Conservation (phyloP, 2,888 invertebrate genomes). For the Cynaeus angustus region DNA sequence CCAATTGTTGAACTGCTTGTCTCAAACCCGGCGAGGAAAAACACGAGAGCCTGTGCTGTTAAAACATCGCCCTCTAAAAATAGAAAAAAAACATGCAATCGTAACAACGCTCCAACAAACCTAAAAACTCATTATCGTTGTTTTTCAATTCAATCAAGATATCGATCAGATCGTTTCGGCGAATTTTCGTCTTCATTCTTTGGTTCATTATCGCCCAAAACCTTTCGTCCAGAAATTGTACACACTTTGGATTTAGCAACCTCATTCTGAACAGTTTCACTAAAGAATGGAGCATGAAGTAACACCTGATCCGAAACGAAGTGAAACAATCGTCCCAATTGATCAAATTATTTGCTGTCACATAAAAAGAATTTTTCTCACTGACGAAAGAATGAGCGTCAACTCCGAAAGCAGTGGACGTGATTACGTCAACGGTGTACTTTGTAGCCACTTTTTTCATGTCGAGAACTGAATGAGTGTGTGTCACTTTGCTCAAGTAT, state of each 20-base stretch:
- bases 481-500: slow-evolving; percentile 55
- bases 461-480: slow-evolving; percentile 23
- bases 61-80: slow-evolving; percentile 60
- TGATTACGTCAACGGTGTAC: slow-evolving; percentile 41
- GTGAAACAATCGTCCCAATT: slow-evolving; percentile 8
- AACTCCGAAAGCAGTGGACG: slow-evolving; percentile 43
- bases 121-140: slow-evolving; percentile 3
- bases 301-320: slow-evolving; percentile 21
- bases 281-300: slow-evolving; percentile 15
- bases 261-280: slow-evolving; percentile 33
- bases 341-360: slow-evolving; percentile 2
- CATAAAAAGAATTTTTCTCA: too few relatives aligned
- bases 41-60: slow-evolving; percentile 68
- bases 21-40: slow-evolving; percentile 72
- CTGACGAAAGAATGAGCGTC: too few relatives aligned
- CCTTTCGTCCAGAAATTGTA: slow-evolving; percentile 9
- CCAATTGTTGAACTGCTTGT: slow-evolving; percentile 70
- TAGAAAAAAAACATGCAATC: not conserved
- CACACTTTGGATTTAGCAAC: slow-evolving; percentile 2
- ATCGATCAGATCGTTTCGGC: slow-evolving; percentile 33
- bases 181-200: not conserved
- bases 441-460: slow-evolving; percentile 42
- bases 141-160: slow-evolving; percentile 22
- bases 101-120: not conserved
- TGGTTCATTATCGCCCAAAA: slow-evolving; percentile 24